phyloP scores from a whole-genome alignment of 1,140 invertebrate genomes.

The Temnothorax curvispinosus region DNA sequence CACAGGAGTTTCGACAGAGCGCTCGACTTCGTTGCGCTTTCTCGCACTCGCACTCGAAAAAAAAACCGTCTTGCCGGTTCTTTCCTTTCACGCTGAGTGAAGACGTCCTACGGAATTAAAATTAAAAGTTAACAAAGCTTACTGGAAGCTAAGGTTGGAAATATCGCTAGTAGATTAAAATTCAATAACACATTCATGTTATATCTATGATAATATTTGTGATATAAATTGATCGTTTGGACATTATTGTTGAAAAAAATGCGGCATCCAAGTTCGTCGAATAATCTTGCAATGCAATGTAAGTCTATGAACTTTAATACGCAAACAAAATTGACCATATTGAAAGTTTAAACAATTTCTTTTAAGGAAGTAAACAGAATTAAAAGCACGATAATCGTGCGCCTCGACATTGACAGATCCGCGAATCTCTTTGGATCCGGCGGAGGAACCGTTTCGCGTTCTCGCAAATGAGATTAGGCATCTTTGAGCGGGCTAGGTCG shows the following conservation, averaged over 20 bases:
- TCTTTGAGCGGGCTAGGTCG: conserved; percentile 15
- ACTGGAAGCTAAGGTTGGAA: not conserved
- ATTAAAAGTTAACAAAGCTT: conserved; percentile 3
- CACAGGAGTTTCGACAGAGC: not conserved
- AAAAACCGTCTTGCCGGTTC: conserved; percentile 14
- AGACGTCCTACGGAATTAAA: conserved; percentile 22
- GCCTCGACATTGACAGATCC: not conserved
- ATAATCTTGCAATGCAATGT: not conserved
- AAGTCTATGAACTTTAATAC: not conserved
- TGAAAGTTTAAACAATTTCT: not conserved
- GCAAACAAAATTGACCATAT: not conserved
- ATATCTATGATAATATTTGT: not conserved
- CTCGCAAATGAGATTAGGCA: conserved; percentile 23
- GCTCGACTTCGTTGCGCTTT: conserved; percentile 50
- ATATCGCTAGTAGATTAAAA: not conserved
- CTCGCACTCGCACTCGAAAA: conserved; percentile 47
- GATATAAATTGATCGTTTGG: not conserved
- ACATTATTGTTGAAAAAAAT: not conserved
- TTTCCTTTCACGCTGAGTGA: not conserved
- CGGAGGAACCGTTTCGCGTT: not conserved
- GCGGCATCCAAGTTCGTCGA: not conserved
- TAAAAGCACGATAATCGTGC: not conserved
- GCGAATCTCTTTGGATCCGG: not conserved
- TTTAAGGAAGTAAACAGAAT: not conserved
- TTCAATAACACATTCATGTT: not conserved